A percentile compares a stretch with the other conserved stretches of the same genome.
Evolutionary conservation across 2,888 invertebrate genomes (phyloP).

Genomic region (Noctua janthe): DNA sequence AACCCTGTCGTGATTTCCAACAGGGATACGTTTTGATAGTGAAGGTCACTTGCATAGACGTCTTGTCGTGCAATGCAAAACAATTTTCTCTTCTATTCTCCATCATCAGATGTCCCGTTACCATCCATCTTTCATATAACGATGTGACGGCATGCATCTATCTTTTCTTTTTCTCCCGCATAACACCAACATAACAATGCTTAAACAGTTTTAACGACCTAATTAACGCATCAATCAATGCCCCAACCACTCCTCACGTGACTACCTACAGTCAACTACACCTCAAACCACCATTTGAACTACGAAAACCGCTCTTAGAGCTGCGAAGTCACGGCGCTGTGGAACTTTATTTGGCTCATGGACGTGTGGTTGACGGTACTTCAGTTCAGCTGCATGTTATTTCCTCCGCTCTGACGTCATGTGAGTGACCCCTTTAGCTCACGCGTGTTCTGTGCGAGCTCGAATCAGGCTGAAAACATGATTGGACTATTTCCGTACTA

Average conservation of each 20-base stretch:
- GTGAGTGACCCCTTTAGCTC: constrained; percentile 57
- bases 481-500: constrained; percentile 53
- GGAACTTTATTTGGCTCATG: neutral
- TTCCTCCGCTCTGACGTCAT: constrained; percentile 63
- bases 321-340: neutral
- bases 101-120: neutral
- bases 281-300: neutral
- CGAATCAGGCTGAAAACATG: constrained; percentile 57
- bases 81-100: neutral
- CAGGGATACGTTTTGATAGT: neutral
- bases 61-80: neutral
- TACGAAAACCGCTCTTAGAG: neutral
- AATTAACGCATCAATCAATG: constrained; percentile 37
- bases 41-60: neutral
- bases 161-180: neutral
- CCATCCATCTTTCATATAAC: neutral
- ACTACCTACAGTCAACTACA: constrained; percentile 22
- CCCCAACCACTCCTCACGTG: constrained; percentile 5
- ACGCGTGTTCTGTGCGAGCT: constrained; percentile 29
- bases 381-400: constrained; percentile 57
- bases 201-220: constrained; percentile 16
- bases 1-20: too few species aligned
- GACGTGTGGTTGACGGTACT: constrained; percentile 23
- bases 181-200: neutral
- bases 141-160: neutral